Evolutionary conservation across 2,888 invertebrate genomes (phyloP).

Genomic region (Drosophila merina): DNA sequence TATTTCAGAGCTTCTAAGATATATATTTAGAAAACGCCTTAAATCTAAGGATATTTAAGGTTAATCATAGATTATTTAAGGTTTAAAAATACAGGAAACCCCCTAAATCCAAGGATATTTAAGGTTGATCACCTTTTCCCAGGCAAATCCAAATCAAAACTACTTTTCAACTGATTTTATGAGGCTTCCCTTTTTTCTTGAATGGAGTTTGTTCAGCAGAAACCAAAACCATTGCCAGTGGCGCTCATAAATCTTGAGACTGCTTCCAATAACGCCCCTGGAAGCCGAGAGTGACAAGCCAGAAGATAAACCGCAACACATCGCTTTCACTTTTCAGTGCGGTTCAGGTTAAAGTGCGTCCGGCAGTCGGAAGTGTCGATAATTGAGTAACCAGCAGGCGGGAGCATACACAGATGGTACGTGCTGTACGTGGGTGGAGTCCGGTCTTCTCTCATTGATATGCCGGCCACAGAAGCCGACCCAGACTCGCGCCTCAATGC

Average conservation of each 20-base stretch:
- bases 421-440: not conserved
- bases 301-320: constrained; percentile 63
- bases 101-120: too few species aligned
- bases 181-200: constrained; percentile 7
- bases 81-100: too few species aligned
- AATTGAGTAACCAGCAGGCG: constrained; percentile 66
- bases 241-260: constrained; percentile 19
- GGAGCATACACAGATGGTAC: too few species aligned
- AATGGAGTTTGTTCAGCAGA: not conserved
- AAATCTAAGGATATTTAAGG: too few species aligned
- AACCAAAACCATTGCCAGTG: constrained; percentile 7
- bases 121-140: too few species aligned
- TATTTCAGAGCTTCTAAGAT: too few species aligned
- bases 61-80: too few species aligned
- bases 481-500: constrained; percentile 19
- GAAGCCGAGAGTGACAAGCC: constrained; percentile 32
- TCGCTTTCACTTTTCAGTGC: constrained; percentile 62
- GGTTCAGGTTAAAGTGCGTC: constrained; percentile 64
- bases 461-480: constrained; percentile 50
- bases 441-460: constrained; percentile 66
- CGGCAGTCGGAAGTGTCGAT: constrained; percentile 65
- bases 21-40: too few species aligned
- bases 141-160: too few species aligned
- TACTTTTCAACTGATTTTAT: not conserved
- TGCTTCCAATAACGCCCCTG: constrained; percentile 13